Base-by-base conservation (phyloP, 2,888 invertebrate species). In the Stenodera caucasica region DNA sequence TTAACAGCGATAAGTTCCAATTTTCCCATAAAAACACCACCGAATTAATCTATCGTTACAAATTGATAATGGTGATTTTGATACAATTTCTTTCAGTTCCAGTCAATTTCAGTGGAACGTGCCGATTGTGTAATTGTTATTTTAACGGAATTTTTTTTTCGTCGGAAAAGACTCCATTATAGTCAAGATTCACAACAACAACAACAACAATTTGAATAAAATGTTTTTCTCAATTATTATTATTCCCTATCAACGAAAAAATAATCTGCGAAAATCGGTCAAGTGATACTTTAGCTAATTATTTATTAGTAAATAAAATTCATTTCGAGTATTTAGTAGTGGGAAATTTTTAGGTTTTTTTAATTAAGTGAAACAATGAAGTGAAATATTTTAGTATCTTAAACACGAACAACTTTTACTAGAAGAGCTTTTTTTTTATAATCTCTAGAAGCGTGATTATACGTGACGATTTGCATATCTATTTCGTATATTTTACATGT, bases 361-460 rank as follows among this genome's bases (percentile, higher is more conserved):
- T 60, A 56, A 56, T 60, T 60, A 60, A 55, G 12, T 45, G 51
- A 54, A 59, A 55, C 51, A 50, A 60, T 32, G 53, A 15, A 52
- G 15, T 8, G 26, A 30, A 21, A 21, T 32, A 52, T 52, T 33
- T 32, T 52, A 52, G 11, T 12, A 33, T 29, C 12, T 52, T 52
- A 5, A 18, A 18, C 33, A 52, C 40, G 29, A 29, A 14, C 50
- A 26, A 32, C n/a, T 18, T 49, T 21, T 26, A 56, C 18, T 51
- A 15, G 6, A 50, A 23, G 30, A 23, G 50, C 7, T 7, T 26
- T 15, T 14, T 14, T 49, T 11, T 11, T n/a, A n/a, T n/a, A n/a
- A n/a, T n/a, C n/a, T n/a, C n/a, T n/a, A n/a, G n/a, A n/a, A n/a
- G n/a, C n/a, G n/a, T n/a, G n/a, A n/a, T n/a, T n/a, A n/a, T n/a